Conservation (phyloP, 2,888 invertebrate species). For the Ceramica pisi region DNA sequence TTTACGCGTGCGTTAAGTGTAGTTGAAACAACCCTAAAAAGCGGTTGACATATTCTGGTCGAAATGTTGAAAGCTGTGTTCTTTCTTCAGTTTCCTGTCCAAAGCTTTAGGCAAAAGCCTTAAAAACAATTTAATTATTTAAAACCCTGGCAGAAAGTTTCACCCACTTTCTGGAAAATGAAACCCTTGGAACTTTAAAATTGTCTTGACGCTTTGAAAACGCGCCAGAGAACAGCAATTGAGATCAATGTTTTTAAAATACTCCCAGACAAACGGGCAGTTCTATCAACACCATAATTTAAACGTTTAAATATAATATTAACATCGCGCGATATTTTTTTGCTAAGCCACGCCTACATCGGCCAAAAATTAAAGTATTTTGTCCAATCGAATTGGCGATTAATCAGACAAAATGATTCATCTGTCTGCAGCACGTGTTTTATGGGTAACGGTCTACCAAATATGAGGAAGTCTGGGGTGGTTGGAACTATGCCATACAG, state of each 20-base stretch:
- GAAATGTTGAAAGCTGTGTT: too few relatives aligned
- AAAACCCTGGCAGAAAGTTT: neutral
- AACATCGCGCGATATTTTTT: constrained; percentile 22
- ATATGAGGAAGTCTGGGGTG: constrained; percentile 42
- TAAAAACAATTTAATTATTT: neutral
- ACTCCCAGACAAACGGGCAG: constrained; percentile 31
- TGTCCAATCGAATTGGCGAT: constrained; percentile 16
- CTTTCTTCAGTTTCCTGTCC: too few relatives aligned
- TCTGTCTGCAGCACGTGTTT: constrained; percentile 1
- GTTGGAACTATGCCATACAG: constrained; percentile 47
- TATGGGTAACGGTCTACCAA: constrained; percentile 8
- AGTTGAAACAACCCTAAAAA: too few relatives aligned
- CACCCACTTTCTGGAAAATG: neutral
- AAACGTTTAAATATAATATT: constrained; percentile 6
- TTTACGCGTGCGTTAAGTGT: too few relatives aligned
- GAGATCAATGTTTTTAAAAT: constrained; percentile 16
- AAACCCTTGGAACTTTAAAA: constrained; percentile 35
- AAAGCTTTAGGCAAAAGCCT: too few relatives aligned
- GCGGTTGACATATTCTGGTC: too few relatives aligned
- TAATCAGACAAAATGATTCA: constrained; percentile 33
- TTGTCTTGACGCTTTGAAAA: neutral
- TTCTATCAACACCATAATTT: constrained; percentile 36
- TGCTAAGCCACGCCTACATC: constrained; percentile 16
- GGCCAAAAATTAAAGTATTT: constrained; percentile 10
- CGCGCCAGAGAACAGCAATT: constrained; percentile 7